Evolutionary conservation across 2,888 invertebrate species (phyloP).

Genomic region (Erpobdella octoculata): DNA sequence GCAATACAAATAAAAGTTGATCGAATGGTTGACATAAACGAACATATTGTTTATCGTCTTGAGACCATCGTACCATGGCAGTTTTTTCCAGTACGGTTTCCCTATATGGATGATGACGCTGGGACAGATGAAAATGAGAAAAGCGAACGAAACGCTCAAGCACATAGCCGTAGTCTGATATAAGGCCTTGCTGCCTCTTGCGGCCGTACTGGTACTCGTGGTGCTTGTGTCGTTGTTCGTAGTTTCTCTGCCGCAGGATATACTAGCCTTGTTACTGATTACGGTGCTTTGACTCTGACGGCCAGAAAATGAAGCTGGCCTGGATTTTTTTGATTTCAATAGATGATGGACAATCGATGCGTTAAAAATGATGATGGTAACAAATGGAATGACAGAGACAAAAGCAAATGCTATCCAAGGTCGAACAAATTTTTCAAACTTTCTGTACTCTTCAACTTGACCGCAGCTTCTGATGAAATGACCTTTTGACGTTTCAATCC

Average conservation of each 20-base stretch:
- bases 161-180: slow-evolving; percentile 39
- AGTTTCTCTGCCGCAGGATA: neutral
- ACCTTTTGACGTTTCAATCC: slow-evolving; percentile 35
- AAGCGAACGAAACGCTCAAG: slow-evolving; percentile 37
- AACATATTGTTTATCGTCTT: slow-evolving; percentile 38
- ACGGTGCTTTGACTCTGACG: neutral
- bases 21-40: slow-evolving; percentile 37
- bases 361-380: slow-evolving; percentile 36
- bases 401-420: slow-evolving; percentile 38
- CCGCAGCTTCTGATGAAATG: slow-evolving; percentile 33
- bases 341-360: slow-evolving; percentile 34
- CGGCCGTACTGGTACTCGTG: neutral
- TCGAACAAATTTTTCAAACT: slow-evolving; percentile 36
- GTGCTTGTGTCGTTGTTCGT: neutral
- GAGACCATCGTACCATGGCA: slow-evolving; percentile 33
- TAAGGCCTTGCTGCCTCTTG: slow-evolving; percentile 18
- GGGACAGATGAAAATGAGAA: slow-evolving; percentile 37
- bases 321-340: slow-evolving; percentile 20
- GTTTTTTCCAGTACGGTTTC: slow-evolving; percentile 37
- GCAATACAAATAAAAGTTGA: slow-evolving; percentile 39
- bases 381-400: slow-evolving; percentile 32
- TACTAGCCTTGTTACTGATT: neutral
- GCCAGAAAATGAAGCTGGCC: slow-evolving; percentile 17
- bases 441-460: slow-evolving; percentile 29
- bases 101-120: slow-evolving; percentile 37